Evolutionary conservation across 2,888 invertebrate species (phyloP).

Genomic region (Ctena decussata): DNA sequence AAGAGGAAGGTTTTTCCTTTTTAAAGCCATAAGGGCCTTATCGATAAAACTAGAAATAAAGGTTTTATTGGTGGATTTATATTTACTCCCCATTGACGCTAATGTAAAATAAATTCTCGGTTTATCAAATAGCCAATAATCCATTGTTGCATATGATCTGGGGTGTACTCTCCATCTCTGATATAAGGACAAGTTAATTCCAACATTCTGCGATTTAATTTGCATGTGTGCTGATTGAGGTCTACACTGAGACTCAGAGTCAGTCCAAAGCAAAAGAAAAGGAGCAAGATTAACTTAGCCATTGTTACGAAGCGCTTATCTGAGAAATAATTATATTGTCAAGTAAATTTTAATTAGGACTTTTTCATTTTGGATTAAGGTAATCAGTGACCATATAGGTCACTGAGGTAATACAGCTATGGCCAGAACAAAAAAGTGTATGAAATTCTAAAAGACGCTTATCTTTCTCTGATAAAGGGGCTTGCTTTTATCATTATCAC

Average conservation of each 20-base stretch:
- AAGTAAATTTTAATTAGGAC: neutral
- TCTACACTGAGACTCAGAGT: neutral
- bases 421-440: neutral
- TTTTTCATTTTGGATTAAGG: neutral
- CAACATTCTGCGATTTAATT: no score
- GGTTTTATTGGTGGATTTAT: no score
- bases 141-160: no score
- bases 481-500: neutral
- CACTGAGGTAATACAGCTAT: neutral
- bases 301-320: neutral
- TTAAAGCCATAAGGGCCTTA: no score
- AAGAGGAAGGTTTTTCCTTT: no score
- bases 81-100: no score
- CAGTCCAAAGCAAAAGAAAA: neutral
- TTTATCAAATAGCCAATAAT: no score
- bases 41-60: no score
- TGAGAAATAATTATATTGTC: neutral
- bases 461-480: neutral
- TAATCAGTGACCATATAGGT: no score
- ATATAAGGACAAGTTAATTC: no score
- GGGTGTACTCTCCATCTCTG: no score
- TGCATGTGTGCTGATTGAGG: neutral
- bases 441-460: neutral
- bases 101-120: no score
- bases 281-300: neutral